Base-by-base conservation (phyloP, 2,888 invertebrate species). In the Aleiodes leptofemur region DNA sequence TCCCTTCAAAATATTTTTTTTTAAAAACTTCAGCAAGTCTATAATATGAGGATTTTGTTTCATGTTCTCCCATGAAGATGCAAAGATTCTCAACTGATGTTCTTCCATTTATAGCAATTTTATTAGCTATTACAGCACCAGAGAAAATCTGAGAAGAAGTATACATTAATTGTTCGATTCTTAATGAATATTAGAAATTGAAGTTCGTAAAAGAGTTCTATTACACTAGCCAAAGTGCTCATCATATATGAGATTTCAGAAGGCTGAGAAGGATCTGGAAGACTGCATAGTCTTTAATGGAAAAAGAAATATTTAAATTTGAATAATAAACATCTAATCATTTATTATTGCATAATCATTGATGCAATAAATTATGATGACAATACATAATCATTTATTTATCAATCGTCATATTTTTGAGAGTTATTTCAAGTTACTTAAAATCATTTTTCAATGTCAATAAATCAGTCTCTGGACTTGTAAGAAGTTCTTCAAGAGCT, bases 361-460 rank as follows among this genome's bases (percentile, higher is more conserved):
- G 3, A 16, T 34, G 38, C 4, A 34, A 34, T 23, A 34, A 34
- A 2, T 6, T 6, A 34, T 34, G 34, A 34, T 34, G 6, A 34
- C 4, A 9, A 23, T 23, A 43, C 13, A 14, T 13, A 48, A 13
- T 23, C 23, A 23, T 23, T 23, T 23, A 23, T 23, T 23, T 2
- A 23, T 23, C 23, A 23, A 23, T 23, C 23, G 23, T 23, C 23
- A 23, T 23, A 23, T 23, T 23, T 23, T 23, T 23, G 3, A 5
- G 31, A 3, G 3, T 31, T 34, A 34, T 34, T 34, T 9, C 9
- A 16, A 78, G 86, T 86, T 80, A 92, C 92, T 90, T 90, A 84
- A 92, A 92, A 79, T 90, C 78, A 14, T 82, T 76, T 0, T 91
- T 90, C 1, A 92, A 82, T 1, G 82, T 83, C 0, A 83, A 78